A percentile compares a stretch with the other conserved stretches of the same genome.
phyloP scores from a whole-genome alignment of 1,140 invertebrate species.

The Caenorhabditis brenneri region DNA sequence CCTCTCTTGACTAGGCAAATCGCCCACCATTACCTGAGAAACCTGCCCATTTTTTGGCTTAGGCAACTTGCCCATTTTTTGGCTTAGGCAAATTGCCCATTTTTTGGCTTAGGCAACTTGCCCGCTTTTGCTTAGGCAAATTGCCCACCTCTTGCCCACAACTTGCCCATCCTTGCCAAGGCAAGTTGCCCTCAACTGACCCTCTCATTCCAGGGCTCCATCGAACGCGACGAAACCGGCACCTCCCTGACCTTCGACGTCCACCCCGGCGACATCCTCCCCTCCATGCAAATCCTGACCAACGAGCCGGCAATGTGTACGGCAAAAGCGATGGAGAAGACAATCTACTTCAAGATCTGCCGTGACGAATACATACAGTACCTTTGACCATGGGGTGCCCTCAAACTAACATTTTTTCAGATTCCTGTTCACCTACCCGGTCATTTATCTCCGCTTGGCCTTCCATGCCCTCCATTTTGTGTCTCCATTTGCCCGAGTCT shows the following conservation, averaged over 20 bases:
- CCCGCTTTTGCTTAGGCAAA: no score
- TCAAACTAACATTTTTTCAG: constrained; percentile 24
- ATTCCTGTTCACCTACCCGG: constrained; percentile 84
- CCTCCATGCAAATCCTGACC: constrained; percentile 73
- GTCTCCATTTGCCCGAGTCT: constrained; percentile 94
- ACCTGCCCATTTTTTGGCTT: no score
- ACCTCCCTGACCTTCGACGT: constrained; percentile 5
- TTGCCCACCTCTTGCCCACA: no score
- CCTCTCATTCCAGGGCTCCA: constrained; percentile 57
- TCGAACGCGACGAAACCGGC: constrained; percentile 48
- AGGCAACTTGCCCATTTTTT: no score
- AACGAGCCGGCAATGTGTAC: constrained; percentile 75
- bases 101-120: no score
- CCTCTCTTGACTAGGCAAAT: no score
- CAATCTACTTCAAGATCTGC: constrained; percentile 71
- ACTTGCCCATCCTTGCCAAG: no score
- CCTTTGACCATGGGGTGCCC: background rate
- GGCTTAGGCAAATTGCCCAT: no score
- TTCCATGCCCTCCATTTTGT: constrained; percentile 87
- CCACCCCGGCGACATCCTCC: constrained; percentile 71
- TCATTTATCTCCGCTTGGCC: constrained; percentile 88
- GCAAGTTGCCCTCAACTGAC: no score
- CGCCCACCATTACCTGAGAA: no score
- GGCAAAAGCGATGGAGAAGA: constrained; percentile 66
- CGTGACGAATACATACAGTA: constrained; percentile 66